A percentile compares a stretch with the other conserved stretches of the same genome.
Conservation (phyloP, 2,113 vertebrate species). For the Octodon degus region DNA sequence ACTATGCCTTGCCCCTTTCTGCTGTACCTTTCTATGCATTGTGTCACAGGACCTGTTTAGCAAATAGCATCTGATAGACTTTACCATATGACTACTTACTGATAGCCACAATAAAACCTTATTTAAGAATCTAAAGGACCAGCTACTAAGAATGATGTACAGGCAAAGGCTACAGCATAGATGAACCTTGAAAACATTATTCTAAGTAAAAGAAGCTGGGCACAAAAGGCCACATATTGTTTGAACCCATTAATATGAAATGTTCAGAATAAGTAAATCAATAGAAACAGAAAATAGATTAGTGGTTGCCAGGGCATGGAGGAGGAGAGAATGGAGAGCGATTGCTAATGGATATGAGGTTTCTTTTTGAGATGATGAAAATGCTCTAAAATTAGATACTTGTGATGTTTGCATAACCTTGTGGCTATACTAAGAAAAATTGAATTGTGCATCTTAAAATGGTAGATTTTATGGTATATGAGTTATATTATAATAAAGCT, state of each 20-base stretch:
- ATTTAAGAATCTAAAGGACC: not conserved
- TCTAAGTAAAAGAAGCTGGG: constrained; percentile 28
- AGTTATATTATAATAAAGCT: constrained; percentile 5
- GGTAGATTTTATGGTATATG: not conserved
- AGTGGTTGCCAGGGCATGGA: constrained; percentile 5
- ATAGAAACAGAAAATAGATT: constrained; percentile 60
- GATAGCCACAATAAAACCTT: constrained; percentile 20
- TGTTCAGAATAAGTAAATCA: constrained; percentile 57
- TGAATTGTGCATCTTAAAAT: not conserved
- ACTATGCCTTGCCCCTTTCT: not conserved
- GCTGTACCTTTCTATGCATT: not conserved
- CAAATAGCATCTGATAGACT: not conserved
- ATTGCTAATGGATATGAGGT: constrained; percentile 53
- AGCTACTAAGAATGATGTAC: constrained; percentile 10
- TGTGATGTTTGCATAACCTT: constrained; percentile 28
- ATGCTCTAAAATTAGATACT: constrained; percentile 60
- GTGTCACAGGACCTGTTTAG: not conserved
- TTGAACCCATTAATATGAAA: constrained; percentile 57
- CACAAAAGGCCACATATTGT: not conserved
- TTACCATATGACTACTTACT: not conserved
- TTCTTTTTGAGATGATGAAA: constrained; percentile 54
- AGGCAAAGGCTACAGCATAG: not conserved
- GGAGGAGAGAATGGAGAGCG: not conserved
- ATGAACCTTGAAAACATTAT: constrained; percentile 33
- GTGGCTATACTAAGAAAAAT: not conserved